Conservation (phyloP, 2,113 vertebrate genomes). For the Actenoides lindsayi region DNA sequence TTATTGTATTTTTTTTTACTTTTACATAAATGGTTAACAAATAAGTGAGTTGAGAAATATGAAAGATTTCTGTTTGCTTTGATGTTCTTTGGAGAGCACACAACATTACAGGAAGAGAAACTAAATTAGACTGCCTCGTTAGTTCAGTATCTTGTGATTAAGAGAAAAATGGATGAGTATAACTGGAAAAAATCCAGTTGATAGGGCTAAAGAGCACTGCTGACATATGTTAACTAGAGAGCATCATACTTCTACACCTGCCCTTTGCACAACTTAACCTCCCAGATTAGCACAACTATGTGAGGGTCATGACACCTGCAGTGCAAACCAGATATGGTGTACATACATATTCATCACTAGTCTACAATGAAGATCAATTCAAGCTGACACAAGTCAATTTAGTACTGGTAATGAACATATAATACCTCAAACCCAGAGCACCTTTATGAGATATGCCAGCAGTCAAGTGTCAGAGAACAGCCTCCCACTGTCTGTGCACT, state of each 20-base stretch:
- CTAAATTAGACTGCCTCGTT: neutral
- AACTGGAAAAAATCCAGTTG: neutral
- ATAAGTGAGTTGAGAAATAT: neutral
- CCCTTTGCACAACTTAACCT: neutral
- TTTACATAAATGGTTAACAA: neutral
- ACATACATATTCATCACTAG: neutral
- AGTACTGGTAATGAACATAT: neutral
- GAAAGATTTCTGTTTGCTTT: neutral
- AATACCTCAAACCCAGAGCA: neutral
- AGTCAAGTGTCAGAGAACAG: neutral
- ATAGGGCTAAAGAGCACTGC: neutral
- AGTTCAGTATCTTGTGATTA: neutral
- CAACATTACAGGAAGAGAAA: neutral
- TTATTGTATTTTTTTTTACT: neutral
- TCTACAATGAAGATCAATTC: neutral
- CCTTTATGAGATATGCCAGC: neutral
- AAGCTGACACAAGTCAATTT: neutral
- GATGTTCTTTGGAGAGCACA: neutral
- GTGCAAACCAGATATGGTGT: accelerated
- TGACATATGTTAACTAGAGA: neutral
- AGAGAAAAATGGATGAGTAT: neutral
- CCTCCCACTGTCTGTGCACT: neutral
- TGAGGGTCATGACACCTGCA: neutral
- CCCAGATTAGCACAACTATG: neutral
- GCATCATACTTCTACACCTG: neutral